These are phyloP conservation scores for Sciurus vulgaris DNA, from an alignment of 2,797 vertebrate genomes.

Conservation along the genomic window DNA sequence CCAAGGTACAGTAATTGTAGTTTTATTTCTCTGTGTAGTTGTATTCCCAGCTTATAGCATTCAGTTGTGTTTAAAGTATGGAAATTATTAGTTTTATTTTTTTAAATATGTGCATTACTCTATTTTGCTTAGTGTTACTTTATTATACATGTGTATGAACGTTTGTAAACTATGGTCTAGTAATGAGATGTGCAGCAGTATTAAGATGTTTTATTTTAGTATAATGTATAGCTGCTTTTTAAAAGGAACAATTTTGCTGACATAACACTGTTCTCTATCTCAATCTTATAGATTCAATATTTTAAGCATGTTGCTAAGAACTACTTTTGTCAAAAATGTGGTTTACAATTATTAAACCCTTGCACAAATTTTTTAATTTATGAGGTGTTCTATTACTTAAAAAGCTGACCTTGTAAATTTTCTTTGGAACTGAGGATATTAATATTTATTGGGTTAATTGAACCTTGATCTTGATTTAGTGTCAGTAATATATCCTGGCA, in stretches of 20 bases:
- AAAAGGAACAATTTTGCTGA: slow-evolving; percentile 36
- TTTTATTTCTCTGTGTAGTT: slow-evolving; percentile 83
- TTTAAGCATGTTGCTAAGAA: slow-evolving; percentile 50
- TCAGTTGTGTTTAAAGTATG: slow-evolving; percentile 72
- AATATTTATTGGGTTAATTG: slow-evolving; percentile 53
- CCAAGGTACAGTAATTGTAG: slow-evolving; percentile 96
- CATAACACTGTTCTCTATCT: slow-evolving; percentile 39
- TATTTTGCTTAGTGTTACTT: slow-evolving; percentile 61
- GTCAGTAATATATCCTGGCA: slow-evolving; percentile 58
- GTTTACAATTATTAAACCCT: slow-evolving; percentile 66
- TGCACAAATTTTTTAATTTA: slow-evolving; percentile 50
- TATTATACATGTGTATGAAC: slow-evolving; percentile 3
- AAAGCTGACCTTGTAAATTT: slow-evolving; percentile 57
- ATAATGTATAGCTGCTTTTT: neutral
- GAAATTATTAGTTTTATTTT: slow-evolving; percentile 65
- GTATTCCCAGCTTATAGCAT: slow-evolving; percentile 81
- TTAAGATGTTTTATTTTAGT: slow-evolving; percentile 53
- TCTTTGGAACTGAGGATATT: slow-evolving; percentile 43
- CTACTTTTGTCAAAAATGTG: slow-evolving; percentile 61
- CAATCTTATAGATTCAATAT: neutral
- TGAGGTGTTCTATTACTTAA: slow-evolving; percentile 41
- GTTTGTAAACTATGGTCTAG: neutral
- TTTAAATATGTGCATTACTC: neutral
- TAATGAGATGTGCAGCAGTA: neutral
- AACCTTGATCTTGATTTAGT: slow-evolving; percentile 21